Evolutionary conservation across 2,888 invertebrate genomes (phyloP).

Genomic region (Copidosoma aretas): DNA sequence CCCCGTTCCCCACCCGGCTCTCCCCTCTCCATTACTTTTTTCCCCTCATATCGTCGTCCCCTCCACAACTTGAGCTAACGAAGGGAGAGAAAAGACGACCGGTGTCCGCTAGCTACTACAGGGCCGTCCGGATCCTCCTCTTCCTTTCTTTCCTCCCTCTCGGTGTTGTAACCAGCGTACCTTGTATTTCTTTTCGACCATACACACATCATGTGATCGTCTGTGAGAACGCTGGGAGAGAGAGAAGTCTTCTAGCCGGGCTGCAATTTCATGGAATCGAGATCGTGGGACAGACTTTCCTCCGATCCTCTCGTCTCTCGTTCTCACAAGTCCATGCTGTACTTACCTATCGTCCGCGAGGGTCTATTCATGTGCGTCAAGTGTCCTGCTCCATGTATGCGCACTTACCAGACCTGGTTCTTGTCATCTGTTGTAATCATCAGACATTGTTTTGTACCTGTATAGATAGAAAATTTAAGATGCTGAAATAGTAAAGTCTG

Average conservation of each 20-base stretch:
- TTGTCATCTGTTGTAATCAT: too few relatives aligned
- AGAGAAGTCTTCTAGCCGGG: conserved; percentile 19
- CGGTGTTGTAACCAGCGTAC: too few relatives aligned
- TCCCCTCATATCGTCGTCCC: conserved; percentile 3
- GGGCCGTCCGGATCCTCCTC: conserved; percentile 38
- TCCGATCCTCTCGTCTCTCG: neutral
- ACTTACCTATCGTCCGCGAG: too few relatives aligned
- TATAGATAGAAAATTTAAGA: too few relatives aligned
- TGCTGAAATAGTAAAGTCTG: too few relatives aligned
- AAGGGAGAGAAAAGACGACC: conserved; percentile 26
- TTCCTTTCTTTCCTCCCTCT: too few relatives aligned
- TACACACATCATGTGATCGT: neutral
- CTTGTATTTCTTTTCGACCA: too few relatives aligned
- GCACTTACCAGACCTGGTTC: too few relatives aligned
- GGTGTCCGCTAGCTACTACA: conserved; percentile 29
- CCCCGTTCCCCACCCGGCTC: conserved; percentile 7
- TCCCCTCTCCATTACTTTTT: neutral
- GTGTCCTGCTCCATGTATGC: too few relatives aligned
- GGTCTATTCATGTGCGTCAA: too few relatives aligned
- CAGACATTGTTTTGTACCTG: too few relatives aligned
- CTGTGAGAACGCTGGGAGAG: neutral
- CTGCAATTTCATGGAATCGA: conserved; percentile 35
- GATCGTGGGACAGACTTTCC: conserved; percentile 28
- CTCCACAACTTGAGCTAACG: neutral
- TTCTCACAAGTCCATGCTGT: too few relatives aligned